phyloP scores from a whole-genome alignment of 2,113 vertebrate genomes.

The Plectropomus leopardus region DNA sequence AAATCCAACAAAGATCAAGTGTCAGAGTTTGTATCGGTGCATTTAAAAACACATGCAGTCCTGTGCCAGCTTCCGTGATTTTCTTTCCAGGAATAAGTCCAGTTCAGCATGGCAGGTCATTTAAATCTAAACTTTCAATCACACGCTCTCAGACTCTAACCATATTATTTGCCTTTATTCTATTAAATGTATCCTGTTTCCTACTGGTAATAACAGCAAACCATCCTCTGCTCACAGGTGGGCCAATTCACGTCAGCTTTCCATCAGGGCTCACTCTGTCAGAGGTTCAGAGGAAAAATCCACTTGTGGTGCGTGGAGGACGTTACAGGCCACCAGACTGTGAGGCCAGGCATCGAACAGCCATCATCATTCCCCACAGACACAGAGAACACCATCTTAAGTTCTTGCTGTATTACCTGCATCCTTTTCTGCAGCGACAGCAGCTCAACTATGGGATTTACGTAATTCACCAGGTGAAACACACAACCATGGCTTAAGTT shows the following conservation, averaged over 20 bases:
- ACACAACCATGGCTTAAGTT: no score
- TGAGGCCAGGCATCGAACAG: conserved; percentile 81
- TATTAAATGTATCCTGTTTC: neutral
- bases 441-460: conserved; percentile 88
- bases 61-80: neutral
- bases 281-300: conserved; percentile 83
- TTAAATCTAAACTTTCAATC: neutral
- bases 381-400: conserved; percentile 85
- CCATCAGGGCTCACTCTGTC: conserved; percentile 81
- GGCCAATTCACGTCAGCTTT: conserved; percentile 86
- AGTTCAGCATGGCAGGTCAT: neutral
- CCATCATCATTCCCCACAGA: conserved; percentile 87
- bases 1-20: neutral
- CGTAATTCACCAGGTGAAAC: conserved; percentile 87
- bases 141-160: neutral
- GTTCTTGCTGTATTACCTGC: conserved; percentile 87
- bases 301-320: conserved; percentile 83
- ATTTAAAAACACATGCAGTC: neutral
- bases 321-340: conserved; percentile 87
- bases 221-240: conserved; percentile 64
- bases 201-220: neutral
- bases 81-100: neutral
- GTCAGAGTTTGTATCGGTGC: neutral
- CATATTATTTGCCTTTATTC: conserved; percentile 39
- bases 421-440: conserved; percentile 88